Conservation (phyloP, 1,140 invertebrate species). For the Micrasema longulum region DNA sequence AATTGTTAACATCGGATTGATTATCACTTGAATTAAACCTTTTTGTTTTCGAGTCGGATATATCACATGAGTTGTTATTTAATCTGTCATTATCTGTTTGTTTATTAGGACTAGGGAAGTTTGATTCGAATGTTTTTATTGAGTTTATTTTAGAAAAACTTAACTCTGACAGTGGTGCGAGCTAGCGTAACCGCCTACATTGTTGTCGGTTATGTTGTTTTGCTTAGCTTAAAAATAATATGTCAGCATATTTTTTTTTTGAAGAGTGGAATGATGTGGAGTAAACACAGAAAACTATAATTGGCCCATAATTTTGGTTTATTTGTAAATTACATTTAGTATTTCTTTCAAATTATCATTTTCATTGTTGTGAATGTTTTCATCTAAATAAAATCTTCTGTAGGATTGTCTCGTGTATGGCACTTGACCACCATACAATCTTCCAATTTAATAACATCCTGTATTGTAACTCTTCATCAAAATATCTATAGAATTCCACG, state of each 20-base stretch:
- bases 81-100: slow-evolving; percentile 15
- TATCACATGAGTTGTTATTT: slow-evolving; percentile 8
- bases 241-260: no score
- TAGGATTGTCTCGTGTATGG: background rate
- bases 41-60: background rate
- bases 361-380: slow-evolving; percentile 47
- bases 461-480: slow-evolving; percentile 36
- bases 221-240: no score
- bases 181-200: no score
- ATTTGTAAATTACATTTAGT: no score
- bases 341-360: slow-evolving; percentile 27
- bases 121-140: slow-evolving; percentile 4
- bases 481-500: slow-evolving; percentile 49
- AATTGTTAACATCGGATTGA: slow-evolving; percentile 21
- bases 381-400: slow-evolving; percentile 51
- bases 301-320: no score
- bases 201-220: no score
- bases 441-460: slow-evolving; percentile 2
- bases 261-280: no score
- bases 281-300: no score
- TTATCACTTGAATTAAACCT: slow-evolving; percentile 15
- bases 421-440: background rate
- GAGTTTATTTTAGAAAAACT: background rate
- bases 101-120: slow-evolving; percentile 39
- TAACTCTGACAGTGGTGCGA: no score